Percentiles rank a stretch among this genome's conserved stretches.
Conservation (phyloP, 53 echinoderm and acorn worm genomes). For the Astropecten irregularis region DNA sequence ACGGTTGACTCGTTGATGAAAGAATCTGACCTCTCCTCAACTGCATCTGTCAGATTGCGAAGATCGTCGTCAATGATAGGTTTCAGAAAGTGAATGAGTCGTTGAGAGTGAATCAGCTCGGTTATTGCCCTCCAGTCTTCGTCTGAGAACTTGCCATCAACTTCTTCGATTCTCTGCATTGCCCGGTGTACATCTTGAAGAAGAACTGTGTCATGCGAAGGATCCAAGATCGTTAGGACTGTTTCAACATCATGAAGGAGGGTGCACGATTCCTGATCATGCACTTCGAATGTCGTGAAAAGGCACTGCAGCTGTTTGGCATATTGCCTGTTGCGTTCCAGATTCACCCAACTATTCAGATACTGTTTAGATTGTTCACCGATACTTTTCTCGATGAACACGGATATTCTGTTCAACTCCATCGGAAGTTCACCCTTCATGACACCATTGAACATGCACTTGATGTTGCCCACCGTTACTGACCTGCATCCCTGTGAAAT, state of each 20-base stretch:
- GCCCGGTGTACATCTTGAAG: slow-evolving; percentile 43
- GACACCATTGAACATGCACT: slow-evolving; percentile 14
- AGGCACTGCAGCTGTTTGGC: slow-evolving; percentile 36
- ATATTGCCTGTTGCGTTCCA: neutral
- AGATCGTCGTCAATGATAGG: slow-evolving; percentile 59
- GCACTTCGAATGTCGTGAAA: slow-evolving; percentile 41
- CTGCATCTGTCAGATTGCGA: slow-evolving; percentile 63
- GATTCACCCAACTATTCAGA: slow-evolving; percentile 22
- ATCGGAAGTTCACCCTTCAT: neutral
- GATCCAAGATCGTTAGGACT: slow-evolving; percentile 1
- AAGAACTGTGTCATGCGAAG: neutral
- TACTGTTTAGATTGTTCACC: neutral
- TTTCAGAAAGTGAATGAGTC: slow-evolving; percentile 47
- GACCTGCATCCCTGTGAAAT: neutral
- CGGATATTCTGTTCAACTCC: slow-evolving; percentile 14
- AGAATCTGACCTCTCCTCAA: slow-evolving; percentile 60
- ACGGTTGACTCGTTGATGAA: slow-evolving; percentile 58
- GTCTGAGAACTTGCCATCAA: slow-evolving; percentile 31
- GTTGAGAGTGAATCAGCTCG: slow-evolving; percentile 37
- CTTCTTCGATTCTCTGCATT: slow-evolving; percentile 31
- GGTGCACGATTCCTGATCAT: neutral
- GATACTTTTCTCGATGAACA: neutral
- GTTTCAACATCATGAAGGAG: slow-evolving; percentile 3
- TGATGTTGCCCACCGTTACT: slow-evolving; percentile 1
- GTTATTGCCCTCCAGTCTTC: slow-evolving; percentile 48